phyloP scores from a whole-genome alignment of 2,888 invertebrate species.

The Dasysyrphus albostriatus region DNA sequence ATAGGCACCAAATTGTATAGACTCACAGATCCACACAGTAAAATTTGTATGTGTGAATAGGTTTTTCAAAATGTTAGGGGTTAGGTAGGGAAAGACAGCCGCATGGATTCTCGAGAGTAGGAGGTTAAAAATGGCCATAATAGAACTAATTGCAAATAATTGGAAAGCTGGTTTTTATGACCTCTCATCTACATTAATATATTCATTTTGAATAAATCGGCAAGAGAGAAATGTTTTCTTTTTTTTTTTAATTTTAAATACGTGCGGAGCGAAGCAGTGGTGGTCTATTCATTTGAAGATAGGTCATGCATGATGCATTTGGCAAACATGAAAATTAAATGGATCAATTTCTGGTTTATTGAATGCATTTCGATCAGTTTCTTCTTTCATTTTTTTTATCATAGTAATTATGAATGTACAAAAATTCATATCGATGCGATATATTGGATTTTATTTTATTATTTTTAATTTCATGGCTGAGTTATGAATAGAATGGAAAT shows the following conservation, averaged over 20 bases:
- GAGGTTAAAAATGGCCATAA: slow-evolving; percentile 45
- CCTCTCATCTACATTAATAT: slow-evolving; percentile 50
- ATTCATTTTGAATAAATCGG: slow-evolving; percentile 49
- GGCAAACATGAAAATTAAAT: slow-evolving; percentile 66
- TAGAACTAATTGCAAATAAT: slow-evolving; percentile 75
- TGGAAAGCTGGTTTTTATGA: slow-evolving; percentile 64
- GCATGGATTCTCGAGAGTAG: not conserved
- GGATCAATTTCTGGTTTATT: slow-evolving; percentile 68
- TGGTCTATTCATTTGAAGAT: slow-evolving; percentile 42
- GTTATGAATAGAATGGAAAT: slow-evolving; percentile 24
- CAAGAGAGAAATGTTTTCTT: slow-evolving; percentile 10
- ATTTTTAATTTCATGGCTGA: slow-evolving; percentile 42
- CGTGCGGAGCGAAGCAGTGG: not conserved
- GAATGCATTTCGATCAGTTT: slow-evolving; percentile 38
- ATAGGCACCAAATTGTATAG: slow-evolving; percentile 69
- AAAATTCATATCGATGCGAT: not conserved
- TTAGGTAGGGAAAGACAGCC: not conserved
- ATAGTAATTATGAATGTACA: slow-evolving; percentile 1
- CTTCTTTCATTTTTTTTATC: not conserved
- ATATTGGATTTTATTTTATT: slow-evolving; percentile 18
- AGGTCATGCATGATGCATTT: slow-evolving; percentile 61
- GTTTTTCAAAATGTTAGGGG: not conserved
- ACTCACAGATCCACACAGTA: slow-evolving; percentile 12
- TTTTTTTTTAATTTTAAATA: not conserved
- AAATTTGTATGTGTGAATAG: slow-evolving; percentile 17